A percentile compares a stretch with the other conserved stretches of the same genome.
These are phyloP conservation scores for Mormoops blainvillei DNA, from an alignment of 2,113 vertebrate species.

Conservation along the genomic window DNA sequence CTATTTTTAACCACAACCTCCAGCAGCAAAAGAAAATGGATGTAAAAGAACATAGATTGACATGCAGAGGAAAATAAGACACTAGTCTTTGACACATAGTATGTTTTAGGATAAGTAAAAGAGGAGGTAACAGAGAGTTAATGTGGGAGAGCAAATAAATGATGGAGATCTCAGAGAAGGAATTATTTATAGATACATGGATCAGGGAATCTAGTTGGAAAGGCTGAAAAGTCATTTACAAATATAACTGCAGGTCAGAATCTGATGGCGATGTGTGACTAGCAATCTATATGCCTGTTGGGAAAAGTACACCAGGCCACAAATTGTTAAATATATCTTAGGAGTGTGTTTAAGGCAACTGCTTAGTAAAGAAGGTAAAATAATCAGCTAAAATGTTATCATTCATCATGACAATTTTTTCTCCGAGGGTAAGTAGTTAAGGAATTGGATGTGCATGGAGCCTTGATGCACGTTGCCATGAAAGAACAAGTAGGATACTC, in stretches of 20 bases:
- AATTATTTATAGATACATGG: slow-evolving; percentile 17
- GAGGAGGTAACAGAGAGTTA: slow-evolving; percentile 19
- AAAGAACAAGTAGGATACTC: background rate
- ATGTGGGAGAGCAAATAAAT: background rate
- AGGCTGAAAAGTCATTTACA: slow-evolving; percentile 49
- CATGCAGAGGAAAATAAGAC: background rate
- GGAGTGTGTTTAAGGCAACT: slow-evolving; percentile 22
- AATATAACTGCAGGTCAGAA: slow-evolving; percentile 54
- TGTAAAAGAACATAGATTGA: background rate
- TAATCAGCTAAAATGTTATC: background rate
- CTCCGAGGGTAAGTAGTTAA: slow-evolving; percentile 17
- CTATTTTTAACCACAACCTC: background rate
- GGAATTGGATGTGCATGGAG: background rate
- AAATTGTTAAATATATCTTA: slow-evolving; percentile 30
- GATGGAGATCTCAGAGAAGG: background rate
- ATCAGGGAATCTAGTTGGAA: background rate
- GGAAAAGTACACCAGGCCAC: background rate
- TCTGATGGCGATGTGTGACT: slow-evolving; percentile 33
- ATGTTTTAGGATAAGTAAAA: slow-evolving; percentile 16
- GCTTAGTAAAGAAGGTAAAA: slow-evolving; percentile 14
- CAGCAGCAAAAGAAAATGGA: background rate
- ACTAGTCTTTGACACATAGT: background rate
- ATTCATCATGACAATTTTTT: background rate
- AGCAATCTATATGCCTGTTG: slow-evolving; percentile 8
- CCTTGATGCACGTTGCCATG: background rate